Base-by-base conservation (phyloP, 2,113 vertebrate species). In the Garra rufa region DNA sequence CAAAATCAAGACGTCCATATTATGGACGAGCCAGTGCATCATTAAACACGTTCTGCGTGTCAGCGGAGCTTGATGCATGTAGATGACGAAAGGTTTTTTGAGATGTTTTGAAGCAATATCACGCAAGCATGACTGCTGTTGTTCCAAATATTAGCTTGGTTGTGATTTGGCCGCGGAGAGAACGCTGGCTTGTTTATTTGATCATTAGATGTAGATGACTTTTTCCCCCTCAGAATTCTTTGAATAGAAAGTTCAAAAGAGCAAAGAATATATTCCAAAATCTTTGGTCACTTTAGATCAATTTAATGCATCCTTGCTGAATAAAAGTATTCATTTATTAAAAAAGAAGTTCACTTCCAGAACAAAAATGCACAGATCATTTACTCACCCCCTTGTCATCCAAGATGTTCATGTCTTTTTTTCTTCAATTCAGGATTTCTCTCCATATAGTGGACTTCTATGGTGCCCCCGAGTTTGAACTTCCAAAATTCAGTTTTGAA, bases 1-100 rank as follows among this genome's bases (percentile, higher is more conserved):
- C 83, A 80, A 57, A 79, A 55, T 70, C 7, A 50, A 69, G 82
- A 69, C n/a, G 26, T 61, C 24, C 38, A 52, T 17, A 19, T 50
- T 28, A 34, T 44, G 44, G 44, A 52, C 1, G 28, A 17, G 28
- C 28, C 17, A 70, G 10, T n/a, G 44, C 26, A 55, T 38, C 48
- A 11, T 28, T 65, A 48, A 65, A 41, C 63, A 69, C 28, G 6
- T 70, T 14, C 24, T 44, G 5, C 13, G 6, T 7, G 17, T 48
- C 59, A 65, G 2, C 8, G 21, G 26, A 65, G 59, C 21, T 7
- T 43, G 34, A 57, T 21, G 73, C 71, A 28, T 21, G 6, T 21
- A 19, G 73, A 15, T 19, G 26, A 28, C 26, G 14, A 28, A 52
- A 50, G 24, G 41, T 26, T 48, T 74, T 46, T 30, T 8, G 14